These are phyloP conservation scores for Drosophila kambysellisi DNA, from an alignment of 2,888 invertebrate genomes.

Conservation along the genomic window DNA sequence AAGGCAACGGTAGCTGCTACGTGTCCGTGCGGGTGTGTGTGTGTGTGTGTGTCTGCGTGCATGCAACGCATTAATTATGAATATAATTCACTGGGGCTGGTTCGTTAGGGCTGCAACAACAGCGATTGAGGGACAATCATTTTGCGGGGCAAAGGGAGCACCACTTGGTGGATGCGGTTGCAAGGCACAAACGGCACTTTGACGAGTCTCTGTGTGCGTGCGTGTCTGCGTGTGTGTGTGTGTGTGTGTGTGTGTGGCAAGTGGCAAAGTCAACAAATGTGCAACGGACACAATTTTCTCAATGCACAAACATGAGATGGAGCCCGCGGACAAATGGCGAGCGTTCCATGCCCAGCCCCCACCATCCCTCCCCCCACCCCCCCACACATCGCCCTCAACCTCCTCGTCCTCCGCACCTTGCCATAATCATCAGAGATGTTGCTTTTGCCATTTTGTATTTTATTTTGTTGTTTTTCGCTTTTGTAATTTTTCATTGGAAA, in stretches of 20 bases:
- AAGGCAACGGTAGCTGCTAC: conserved; percentile 77
- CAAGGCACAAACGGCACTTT: conserved; percentile 58
- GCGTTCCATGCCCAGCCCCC: neutral
- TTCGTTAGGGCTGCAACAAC: conserved; percentile 52
- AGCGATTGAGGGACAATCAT: conserved; percentile 37
- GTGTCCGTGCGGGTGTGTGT: conserved; percentile 46
- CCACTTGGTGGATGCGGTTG: conserved; percentile 42
- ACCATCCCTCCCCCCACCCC: neutral
- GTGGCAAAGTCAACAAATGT: conserved; percentile 80
- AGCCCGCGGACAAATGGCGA: conserved; percentile 67
- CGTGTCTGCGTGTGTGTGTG: no score
- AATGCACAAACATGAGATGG: conserved; percentile 77
- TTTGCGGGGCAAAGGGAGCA: conserved; percentile 2
- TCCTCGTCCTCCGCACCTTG: conserved; percentile 1
- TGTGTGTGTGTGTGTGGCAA: conserved; percentile 42
- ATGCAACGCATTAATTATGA: conserved; percentile 82
- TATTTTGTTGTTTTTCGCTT: conserved; percentile 38
- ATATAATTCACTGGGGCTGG: conserved; percentile 78
- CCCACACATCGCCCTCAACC: neutral
- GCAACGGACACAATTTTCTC: conserved; percentile 80
- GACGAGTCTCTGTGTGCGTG: conserved; percentile 29
- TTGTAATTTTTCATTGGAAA: conserved; percentile 79
- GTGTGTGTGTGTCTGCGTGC: conserved; percentile 72
- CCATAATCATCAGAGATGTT: conserved; percentile 22
- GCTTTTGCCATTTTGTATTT: conserved; percentile 60